These are phyloP conservation scores for Heliconius ethilla DNA, from an alignment of 2,888 invertebrate genomes.

Conservation along the genomic window DNA sequence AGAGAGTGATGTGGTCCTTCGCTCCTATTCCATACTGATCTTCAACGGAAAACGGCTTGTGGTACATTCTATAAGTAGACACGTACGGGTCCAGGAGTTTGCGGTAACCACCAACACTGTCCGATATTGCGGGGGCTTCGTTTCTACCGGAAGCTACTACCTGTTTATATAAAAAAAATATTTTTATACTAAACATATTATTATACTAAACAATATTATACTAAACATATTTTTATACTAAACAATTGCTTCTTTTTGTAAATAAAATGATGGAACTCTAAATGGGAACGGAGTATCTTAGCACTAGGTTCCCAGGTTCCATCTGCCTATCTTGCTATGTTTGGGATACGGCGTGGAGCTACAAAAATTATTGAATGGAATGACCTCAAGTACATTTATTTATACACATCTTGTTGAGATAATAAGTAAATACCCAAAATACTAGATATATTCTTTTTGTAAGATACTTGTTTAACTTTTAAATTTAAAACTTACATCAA, in stretches of 20 bases:
- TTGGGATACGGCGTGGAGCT: too few species aligned
- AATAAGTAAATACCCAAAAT: not conserved
- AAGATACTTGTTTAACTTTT: not conserved
- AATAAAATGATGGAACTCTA: too few species aligned
- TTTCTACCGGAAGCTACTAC: slow-evolving; percentile 72
- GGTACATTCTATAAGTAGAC: slow-evolving; percentile 62
- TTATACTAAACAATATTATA: too few species aligned
- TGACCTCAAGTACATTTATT: too few species aligned
- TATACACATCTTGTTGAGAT: not conserved
- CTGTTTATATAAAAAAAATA: slow-evolving; percentile 47
- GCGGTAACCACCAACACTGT: slow-evolving; percentile 59
- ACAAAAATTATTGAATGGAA: too few species aligned
- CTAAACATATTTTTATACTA: too few species aligned
- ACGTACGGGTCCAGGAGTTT: slow-evolving; percentile 70
- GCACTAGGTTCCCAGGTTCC: too few species aligned
- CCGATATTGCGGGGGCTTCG: slow-evolving; percentile 66
- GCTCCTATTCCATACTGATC: slow-evolving; percentile 71
- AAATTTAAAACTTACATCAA: slow-evolving; percentile 60
- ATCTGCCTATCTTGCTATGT: too few species aligned
- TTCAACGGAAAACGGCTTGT: slow-evolving; percentile 64
- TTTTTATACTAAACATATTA: too few species aligned
- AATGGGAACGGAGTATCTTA: too few species aligned
- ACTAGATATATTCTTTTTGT: not conserved
- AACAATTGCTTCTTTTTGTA: too few species aligned
- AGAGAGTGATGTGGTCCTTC: slow-evolving; percentile 75